Evolutionary conservation across 1,140 invertebrate species (phyloP), one percentile per base, ranked within the genome.

Genomic region (Hyposmocoma kahamanoa): DNA sequence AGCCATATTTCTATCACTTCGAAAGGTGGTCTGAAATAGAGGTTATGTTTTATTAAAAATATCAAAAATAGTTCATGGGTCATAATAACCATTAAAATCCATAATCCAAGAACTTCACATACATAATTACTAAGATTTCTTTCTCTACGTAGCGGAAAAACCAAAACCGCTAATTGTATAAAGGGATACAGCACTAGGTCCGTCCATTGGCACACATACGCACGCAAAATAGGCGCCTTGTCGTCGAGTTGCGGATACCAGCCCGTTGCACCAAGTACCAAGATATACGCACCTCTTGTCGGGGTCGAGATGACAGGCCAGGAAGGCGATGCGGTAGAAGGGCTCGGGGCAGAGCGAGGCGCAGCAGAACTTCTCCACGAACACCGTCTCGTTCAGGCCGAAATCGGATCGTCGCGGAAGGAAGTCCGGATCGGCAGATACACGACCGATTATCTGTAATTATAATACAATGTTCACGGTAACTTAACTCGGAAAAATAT

Each of bases 341-440:
- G 92, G 89, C 69, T 96, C 94, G 0, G 96, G 96, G 75, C 96
- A 97, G 53, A 90, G 90, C n/a, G 36, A 1, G 26, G 24, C 8
- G 11, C 86, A 59, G 74, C 96, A 97, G 83, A 96, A 97, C 73
- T 96, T 95, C 50, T 96, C 94, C 26, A 92, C 89, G 68, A 98
- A 98, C 0, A 92, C 90, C 53, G 91, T 89, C 72, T 96, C 94
- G 86, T 97, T 97, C 0, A 98, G 87, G 3, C 96, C 96, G 74
- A 97, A 98, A 79, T 98, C 96, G 30, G 92, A 91, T 0, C 95
- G 95, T 21, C 96, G 88, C 0, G 96, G 96, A 49, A 98, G 83
- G 67, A 92, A 96, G 72, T 98, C 96, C 0, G 96, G 96, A 87
- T 98, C 96, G 0, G 96, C 96, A 48, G 95, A 93, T 1, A 98